phyloP scores from a whole-genome alignment of 2,113 vertebrate species.

The Phalacrocorax brasilianus region DNA sequence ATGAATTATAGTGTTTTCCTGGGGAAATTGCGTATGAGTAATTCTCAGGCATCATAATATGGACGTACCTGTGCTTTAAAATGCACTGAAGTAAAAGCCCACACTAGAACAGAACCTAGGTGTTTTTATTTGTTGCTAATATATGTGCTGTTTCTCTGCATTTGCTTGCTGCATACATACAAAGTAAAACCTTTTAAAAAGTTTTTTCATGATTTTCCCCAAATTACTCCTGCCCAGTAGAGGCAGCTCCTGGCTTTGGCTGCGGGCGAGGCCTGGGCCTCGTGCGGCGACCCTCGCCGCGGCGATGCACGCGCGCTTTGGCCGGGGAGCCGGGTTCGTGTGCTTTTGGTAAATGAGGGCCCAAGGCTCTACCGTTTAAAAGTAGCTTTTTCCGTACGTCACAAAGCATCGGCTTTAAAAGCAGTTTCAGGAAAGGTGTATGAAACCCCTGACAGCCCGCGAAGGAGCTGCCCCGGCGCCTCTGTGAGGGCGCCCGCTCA shows the following conservation, averaged over 20 bases:
- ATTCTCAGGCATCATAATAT: fast-evolving
- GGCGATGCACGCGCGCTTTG: fast-evolving
- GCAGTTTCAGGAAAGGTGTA: not conserved
- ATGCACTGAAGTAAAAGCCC: not conserved
- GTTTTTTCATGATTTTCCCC: not conserved
- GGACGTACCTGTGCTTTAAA: not conserved
- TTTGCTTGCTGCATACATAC: not conserved
- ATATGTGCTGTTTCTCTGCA: not conserved
- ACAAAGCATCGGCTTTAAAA: too few relatives aligned
- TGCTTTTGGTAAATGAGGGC: too few relatives aligned
- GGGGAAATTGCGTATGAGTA: not conserved
- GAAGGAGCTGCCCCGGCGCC: not conserved
- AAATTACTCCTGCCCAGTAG: not conserved
- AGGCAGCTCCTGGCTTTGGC: too few relatives aligned
- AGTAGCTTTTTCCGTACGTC: not conserved
- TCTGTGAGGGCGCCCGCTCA: not conserved
- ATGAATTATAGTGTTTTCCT: not conserved
- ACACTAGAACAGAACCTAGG: not conserved
- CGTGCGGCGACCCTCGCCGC: too few relatives aligned
- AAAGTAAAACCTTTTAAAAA: not conserved
- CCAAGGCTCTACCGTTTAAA: too few relatives aligned
- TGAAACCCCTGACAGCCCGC: not conserved
- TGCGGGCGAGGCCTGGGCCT: too few relatives aligned
- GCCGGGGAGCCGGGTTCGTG: fast-evolving
- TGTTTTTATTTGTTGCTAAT: not conserved